These are phyloP conservation scores for Idaea straminata DNA, from an alignment of 2,888 invertebrate genomes.

Conservation along the genomic window DNA sequence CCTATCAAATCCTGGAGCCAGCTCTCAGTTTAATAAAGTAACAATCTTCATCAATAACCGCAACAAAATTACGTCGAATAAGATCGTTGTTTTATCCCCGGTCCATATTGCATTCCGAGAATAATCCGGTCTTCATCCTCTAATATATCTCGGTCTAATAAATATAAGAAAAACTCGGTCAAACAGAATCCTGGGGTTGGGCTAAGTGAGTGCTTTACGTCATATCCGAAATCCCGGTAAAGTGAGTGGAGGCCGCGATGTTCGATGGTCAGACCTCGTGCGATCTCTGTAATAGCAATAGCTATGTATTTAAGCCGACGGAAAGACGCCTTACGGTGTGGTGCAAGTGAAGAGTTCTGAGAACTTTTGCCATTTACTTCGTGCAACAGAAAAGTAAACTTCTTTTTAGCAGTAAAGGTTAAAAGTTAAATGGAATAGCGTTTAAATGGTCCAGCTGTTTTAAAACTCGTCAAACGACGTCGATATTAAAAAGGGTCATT, in stretches of 20 bases:
- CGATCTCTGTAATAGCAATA: conserved; percentile 79
- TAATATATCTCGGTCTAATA: conserved; percentile 70
- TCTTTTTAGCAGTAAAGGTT: background rate
- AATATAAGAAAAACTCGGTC: conserved; percentile 76
- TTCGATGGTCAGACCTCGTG: conserved; percentile 71
- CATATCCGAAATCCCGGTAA: conserved; percentile 79
- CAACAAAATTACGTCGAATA: conserved; percentile 46
- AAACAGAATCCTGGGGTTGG: conserved; percentile 47
- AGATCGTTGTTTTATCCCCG: conserved; percentile 39
- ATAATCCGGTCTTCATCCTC: conserved; percentile 65
- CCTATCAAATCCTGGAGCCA: conserved; percentile 29
- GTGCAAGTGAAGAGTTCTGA: conserved; percentile 52
- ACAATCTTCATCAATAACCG: conserved; percentile 36
- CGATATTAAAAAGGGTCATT: no score
- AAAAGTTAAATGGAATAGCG: background rate
- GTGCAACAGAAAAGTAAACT: background rate
- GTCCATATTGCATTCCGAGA: conserved; percentile 55
- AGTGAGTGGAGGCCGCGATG: conserved; percentile 73
- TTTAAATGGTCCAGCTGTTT: background rate
- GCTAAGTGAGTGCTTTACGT: conserved; percentile 78
- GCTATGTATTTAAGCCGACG: conserved; percentile 78
- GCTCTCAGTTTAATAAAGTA: conserved; percentile 29
- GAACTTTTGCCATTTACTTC: conserved; percentile 1
- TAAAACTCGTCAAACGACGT: background rate
- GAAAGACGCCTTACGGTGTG: conserved; percentile 63